Percentiles rank a stretch among this genome's conserved stretches.
These are phyloP conservation scores for Nephrotoma appendiculata DNA, from an alignment of 2,888 invertebrate genomes.

Conservation along the genomic window DNA sequence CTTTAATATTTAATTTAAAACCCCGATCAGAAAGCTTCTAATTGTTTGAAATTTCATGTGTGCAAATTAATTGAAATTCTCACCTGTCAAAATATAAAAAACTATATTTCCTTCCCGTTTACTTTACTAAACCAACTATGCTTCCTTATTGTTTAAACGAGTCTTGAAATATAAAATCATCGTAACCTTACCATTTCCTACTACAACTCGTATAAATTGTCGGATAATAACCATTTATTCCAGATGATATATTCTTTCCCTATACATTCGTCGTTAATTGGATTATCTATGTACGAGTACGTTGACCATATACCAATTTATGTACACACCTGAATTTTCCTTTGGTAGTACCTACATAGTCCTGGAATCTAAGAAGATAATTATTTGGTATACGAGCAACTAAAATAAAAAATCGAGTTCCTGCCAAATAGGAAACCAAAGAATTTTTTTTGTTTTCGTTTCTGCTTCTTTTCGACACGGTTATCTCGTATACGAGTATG, in stretches of 20 bases:
- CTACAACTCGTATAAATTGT: not conserved
- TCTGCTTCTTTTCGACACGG: not conserved
- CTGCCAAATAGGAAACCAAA: not conserved
- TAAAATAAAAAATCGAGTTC: not conserved
- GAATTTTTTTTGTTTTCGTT: not conserved
- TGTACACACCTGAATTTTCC: not conserved
- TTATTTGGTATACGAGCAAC: not conserved
- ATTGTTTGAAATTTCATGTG: too few species aligned
- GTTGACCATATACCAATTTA: not conserved
- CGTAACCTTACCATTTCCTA: not conserved
- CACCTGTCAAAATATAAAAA: not conserved
- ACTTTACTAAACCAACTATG: not conserved
- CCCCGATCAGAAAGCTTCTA: too few species aligned
- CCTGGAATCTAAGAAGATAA: not conserved
- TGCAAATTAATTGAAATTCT: not conserved
- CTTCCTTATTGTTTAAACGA: not conserved
- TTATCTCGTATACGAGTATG: not conserved
- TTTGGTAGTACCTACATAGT: not conserved
- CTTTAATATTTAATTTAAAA: accelerated
- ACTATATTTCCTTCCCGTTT: not conserved
- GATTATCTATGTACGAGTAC: not conserved
- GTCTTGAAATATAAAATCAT: not conserved
- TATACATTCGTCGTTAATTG: not conserved
- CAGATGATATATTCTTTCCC: not conserved
- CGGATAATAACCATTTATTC: not conserved